A percentile compares a stretch with the other conserved stretches of the same genome.
Conservation (phyloP, 2,797 vertebrate genomes). For the Hemibagrus guttatus region DNA sequence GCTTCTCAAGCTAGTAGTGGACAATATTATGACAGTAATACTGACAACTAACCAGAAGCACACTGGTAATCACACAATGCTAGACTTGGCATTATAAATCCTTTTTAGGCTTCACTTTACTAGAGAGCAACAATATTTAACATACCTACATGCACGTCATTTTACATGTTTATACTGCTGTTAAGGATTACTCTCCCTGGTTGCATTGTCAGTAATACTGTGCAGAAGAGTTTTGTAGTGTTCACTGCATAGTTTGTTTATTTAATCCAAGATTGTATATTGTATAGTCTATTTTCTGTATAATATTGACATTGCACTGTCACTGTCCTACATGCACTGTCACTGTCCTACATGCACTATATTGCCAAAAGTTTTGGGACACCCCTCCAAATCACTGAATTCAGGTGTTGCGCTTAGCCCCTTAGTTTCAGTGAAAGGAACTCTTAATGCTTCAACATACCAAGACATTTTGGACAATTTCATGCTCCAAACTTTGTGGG, state of each 20-base stretch:
- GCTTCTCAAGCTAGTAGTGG: background rate
- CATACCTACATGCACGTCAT: background rate
- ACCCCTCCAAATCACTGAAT: no score
- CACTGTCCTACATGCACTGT: background rate
- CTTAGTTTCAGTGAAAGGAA: no score
- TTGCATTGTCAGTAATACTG: background rate
- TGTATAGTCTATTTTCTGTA: background rate
- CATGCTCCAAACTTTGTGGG: no score
- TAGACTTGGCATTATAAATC: background rate
- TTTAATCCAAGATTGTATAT: no score
- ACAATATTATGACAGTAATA: background rate
- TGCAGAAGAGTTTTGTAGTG: background rate
- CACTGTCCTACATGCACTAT: background rate
- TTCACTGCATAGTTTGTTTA: background rate
- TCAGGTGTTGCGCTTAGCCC: no score
- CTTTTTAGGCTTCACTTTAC: background rate
- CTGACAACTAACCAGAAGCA: background rate
- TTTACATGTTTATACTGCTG: background rate
- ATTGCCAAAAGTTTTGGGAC: no score
- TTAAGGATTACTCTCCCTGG: background rate
- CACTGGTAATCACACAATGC: background rate
- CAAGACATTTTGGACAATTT: no score
- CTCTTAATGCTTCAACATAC: no score
- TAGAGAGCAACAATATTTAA: background rate
- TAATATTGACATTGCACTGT: background rate